phyloP scores from a whole-genome alignment of 2,888 invertebrate species.

The Euclidia mi region DNA sequence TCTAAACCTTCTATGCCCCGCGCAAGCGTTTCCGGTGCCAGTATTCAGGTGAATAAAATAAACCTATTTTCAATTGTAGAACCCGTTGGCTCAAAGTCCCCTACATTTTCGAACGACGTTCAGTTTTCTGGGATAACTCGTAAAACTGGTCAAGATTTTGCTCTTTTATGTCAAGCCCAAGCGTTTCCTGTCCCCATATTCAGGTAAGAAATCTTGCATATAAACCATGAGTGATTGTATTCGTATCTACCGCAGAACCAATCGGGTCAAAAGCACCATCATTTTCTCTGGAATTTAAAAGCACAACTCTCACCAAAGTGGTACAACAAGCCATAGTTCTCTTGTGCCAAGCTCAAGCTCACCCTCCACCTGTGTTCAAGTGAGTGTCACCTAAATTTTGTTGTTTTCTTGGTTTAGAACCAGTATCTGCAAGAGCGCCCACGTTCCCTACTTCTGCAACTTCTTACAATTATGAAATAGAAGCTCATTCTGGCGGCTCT shows the following conservation, averaged over 20 bases:
- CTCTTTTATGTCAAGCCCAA: conserved; percentile 94
- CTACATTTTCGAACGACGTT: conserved; percentile 92
- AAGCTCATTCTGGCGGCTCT: conserved; percentile 78
- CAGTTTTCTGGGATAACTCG: conserved; percentile 92
- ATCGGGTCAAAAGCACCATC: conserved; percentile 91
- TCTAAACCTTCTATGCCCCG: conserved; percentile 90
- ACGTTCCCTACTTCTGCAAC: conserved; percentile 87
- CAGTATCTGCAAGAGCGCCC: conserved; percentile 86
- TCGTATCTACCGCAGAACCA: conserved; percentile 85
- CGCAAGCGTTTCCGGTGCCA: conserved; percentile 93
- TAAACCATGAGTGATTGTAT: conserved; percentile 31
- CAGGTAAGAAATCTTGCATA: conserved; percentile 75
- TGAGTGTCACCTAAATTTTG: conserved; percentile 77
- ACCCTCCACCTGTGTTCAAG: conserved; percentile 92
- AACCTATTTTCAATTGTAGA: conserved; percentile 84
- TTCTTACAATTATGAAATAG: conserved; percentile 85
- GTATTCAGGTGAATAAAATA: conserved; percentile 91
- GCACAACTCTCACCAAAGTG: conserved; percentile 89
- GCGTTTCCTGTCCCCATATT: conserved; percentile 92
- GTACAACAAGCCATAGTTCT: conserved; percentile 89
- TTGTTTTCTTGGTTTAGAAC: conserved; percentile 79
- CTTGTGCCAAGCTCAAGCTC: conserved; percentile 92
- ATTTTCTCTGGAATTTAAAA: conserved; percentile 89
- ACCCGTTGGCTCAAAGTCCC: conserved; percentile 93
- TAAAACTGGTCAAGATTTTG: conserved; percentile 91